These are phyloP conservation scores for Parauchenoglanis punctatus DNA, from an alignment of 2,797 vertebrate species.

Conservation along the genomic window DNA sequence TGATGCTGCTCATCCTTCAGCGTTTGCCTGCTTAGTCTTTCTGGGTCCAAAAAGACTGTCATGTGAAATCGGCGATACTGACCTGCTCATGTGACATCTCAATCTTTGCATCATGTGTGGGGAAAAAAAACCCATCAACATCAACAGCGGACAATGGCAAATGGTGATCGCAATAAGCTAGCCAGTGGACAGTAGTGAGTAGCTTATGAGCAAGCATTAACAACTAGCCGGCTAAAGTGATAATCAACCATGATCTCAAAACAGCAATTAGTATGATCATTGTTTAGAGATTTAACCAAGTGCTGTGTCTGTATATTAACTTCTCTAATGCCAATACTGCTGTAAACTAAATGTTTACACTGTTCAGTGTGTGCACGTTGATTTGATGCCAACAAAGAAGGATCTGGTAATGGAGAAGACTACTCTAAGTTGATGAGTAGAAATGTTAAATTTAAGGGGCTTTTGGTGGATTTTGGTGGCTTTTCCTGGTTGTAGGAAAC, in stretches of 20 bases:
- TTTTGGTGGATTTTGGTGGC: neutral
- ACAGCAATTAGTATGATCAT: neutral
- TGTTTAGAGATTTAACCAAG: neutral
- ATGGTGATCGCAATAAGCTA: neutral
- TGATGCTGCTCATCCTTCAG: neutral
- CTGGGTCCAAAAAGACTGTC: neutral
- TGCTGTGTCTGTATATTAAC: neutral
- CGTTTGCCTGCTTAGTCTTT: neutral
- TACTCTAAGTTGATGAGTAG: neutral
- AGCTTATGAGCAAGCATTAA: neutral
- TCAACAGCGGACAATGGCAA: neutral
- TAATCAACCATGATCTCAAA: neutral
- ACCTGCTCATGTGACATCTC: too few relatives aligned
- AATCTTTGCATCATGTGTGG: too few relatives aligned
- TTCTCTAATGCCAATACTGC: neutral
- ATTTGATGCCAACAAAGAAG: neutral
- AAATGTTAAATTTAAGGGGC: too few relatives aligned
- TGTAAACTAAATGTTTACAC: neutral
- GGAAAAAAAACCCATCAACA: neutral
- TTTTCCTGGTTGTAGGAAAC: neutral
- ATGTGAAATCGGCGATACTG: too few relatives aligned
- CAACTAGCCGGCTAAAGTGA: neutral
- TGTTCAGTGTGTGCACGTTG: neutral
- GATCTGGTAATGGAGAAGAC: neutral
- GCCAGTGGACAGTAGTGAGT: neutral